Evolutionary conservation across 2,888 invertebrate species (phyloP).

Genomic region (Poecilobothrus nobilitatus): DNA sequence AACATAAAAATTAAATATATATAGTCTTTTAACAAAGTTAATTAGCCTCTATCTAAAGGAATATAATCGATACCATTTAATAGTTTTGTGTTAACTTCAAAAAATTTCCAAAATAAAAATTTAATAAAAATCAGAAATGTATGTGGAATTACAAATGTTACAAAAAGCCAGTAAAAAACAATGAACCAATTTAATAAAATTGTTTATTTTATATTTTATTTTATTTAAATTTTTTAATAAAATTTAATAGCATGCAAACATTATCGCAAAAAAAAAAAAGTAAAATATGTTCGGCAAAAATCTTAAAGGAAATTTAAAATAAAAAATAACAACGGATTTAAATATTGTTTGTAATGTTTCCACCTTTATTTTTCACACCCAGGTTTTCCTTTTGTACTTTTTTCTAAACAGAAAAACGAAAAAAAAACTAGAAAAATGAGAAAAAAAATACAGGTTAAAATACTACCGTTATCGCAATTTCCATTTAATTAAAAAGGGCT

Average conservation of each 20-base stretch:
- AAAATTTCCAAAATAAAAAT: too few relatives aligned
- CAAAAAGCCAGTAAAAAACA: not conserved
- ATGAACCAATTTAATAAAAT: not conserved
- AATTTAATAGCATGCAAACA: not conserved
- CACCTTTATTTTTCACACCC: constrained; percentile 4
- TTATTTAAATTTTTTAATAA: not conserved
- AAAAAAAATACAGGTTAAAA: too few relatives aligned
- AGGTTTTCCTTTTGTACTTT: not conserved
- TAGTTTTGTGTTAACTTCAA: too few relatives aligned
- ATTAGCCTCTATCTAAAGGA: too few relatives aligned
- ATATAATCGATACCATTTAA: too few relatives aligned
- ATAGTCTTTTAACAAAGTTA: too few relatives aligned
- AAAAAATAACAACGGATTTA: not conserved
- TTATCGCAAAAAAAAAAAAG: too few relatives aligned
- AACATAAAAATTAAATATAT: too few relatives aligned
- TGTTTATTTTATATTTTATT: not conserved
- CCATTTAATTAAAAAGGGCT: too few relatives aligned
- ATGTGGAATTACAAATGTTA: too few relatives aligned
- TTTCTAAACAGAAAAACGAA: not conserved
- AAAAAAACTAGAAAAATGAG: not conserved
- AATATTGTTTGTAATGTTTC: not conserved
- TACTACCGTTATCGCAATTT: too few relatives aligned
- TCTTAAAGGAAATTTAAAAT: not conserved
- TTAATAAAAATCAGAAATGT: too few relatives aligned
- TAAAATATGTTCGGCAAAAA: not conserved